Conservation (phyloP, 2,113 vertebrate genomes). For the Platysteira castanea region DNA sequence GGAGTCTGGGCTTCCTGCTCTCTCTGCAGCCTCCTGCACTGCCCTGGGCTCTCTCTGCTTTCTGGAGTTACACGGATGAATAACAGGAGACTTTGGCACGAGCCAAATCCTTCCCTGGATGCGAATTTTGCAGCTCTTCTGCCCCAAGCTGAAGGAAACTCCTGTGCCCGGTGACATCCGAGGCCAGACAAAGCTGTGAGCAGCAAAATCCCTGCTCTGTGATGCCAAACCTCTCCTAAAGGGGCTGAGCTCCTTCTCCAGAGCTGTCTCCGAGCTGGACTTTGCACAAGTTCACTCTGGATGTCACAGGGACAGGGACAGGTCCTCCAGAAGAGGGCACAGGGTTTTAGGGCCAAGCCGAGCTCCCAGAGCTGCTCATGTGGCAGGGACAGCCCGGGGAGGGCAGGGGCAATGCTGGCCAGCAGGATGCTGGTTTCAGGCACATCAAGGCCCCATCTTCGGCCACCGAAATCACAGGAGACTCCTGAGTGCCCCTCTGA, state of each 20-base stretch:
- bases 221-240: neutral
- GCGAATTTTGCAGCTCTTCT: neutral
- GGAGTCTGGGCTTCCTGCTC: neutral
- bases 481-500: neutral
- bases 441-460: rapidly evolving
- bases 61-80: rapidly evolving
- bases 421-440: neutral
- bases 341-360: neutral
- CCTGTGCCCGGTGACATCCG: neutral
- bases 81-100: neutral
- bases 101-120: neutral
- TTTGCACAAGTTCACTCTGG: neutral
- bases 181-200: neutral
- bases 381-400: rapidly evolving
- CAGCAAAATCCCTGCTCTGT: neutral
- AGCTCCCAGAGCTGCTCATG: neutral
- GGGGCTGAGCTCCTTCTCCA: neutral
- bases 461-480: neutral
- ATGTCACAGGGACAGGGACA: neutral
- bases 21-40: neutral
- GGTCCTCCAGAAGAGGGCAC: rapidly evolving
- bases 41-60: neutral
- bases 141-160: neutral
- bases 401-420: neutral
- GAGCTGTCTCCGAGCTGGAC: neutral